Base-by-base conservation (phyloP, 1,140 invertebrate species). In the Sycophila sp. region DNA sequence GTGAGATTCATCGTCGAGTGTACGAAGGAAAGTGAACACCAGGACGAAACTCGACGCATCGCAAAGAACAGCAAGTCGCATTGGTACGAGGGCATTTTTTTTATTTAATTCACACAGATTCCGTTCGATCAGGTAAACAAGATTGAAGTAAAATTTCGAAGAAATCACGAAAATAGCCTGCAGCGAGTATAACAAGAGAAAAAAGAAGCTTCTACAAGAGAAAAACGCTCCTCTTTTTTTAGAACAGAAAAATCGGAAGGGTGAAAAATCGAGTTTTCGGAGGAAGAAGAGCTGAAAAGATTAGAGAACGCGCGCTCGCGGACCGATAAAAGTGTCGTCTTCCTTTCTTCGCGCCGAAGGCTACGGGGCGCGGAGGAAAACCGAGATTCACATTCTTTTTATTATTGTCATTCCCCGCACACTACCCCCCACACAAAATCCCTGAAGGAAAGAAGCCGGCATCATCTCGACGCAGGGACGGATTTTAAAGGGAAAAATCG, bases 141-240 rank as follows among this genome's bases (percentile, higher is more conserved):
- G n/a, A n/a, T n/a, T n/a, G n/a, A n/a, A n/a, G n/a, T n/a, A n/a
- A n/a, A n/a, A n/a, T n/a, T n/a, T n/a, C n/a, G n/a, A n/a, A n/a
- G n/a, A n/a, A n/a, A n/a, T n/a, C n/a, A n/a, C n/a, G n/a, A n/a
- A n/a, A n/a, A n/a, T n/a, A n/a, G n/a, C n/a, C n/a, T n/a, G n/a
- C n/a, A n/a, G n/a, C n/a, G n/a, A n/a, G n/a, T n/a, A n/a, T n/a
- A n/a, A n/a, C n/a, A n/a, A n/a, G n/a, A n/a, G 4, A n/a, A 24
- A 49, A 56, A 30, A n/a, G 13, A 60, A 62, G 19, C 34, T n/a
- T n/a, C n/a, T n/a, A n/a, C n/a, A 62, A 53, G 19, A 47, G 15
- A 53, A 62, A 53, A 69, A 76, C 63, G 68, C 76, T 78, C 71
- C 72, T 80, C 76, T 77, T 75, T 77, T 75, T 73, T 73, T 60